Conservation (phyloP, 1,140 invertebrate genomes). For the Spodoptera litura region DNA sequence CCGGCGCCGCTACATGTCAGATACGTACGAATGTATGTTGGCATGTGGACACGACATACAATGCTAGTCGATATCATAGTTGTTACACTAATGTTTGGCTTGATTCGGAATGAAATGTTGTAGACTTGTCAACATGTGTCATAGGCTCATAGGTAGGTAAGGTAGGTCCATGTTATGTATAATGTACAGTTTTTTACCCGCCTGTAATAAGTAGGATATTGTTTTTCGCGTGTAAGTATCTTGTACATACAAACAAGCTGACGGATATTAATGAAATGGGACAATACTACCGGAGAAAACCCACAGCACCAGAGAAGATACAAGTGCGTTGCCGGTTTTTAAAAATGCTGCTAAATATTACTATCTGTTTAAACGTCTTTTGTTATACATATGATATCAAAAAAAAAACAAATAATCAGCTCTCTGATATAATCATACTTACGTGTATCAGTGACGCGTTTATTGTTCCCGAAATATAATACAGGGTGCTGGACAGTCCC, state of each 20-base stretch:
- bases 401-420: neutral
- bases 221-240: too few relatives aligned
- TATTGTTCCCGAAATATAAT: conserved; percentile 4
- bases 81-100: conserved; percentile 1
- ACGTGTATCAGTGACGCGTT: neutral
- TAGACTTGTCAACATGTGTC: neutral
- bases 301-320: too few relatives aligned
- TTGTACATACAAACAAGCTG: too few relatives aligned
- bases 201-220: too few relatives aligned
- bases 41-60: neutral
- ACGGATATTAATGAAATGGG: too few relatives aligned
- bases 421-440: neutral
- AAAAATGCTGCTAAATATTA: too few relatives aligned
- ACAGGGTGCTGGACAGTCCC: neutral
- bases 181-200: too few relatives aligned
- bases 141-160: too few relatives aligned
- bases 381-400: neutral
- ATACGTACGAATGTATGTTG: neutral
- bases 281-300: too few relatives aligned
- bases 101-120: neutral
- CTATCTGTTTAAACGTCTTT: too few relatives aligned
- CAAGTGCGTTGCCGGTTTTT: too few relatives aligned
- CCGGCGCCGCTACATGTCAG: conserved; percentile 25
- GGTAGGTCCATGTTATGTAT: too few relatives aligned
- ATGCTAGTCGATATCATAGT: conserved; percentile 2